These are phyloP conservation scores for Drosophila leontia DNA, from an alignment of 1,140 invertebrate species.

Conservation along the genomic window DNA sequence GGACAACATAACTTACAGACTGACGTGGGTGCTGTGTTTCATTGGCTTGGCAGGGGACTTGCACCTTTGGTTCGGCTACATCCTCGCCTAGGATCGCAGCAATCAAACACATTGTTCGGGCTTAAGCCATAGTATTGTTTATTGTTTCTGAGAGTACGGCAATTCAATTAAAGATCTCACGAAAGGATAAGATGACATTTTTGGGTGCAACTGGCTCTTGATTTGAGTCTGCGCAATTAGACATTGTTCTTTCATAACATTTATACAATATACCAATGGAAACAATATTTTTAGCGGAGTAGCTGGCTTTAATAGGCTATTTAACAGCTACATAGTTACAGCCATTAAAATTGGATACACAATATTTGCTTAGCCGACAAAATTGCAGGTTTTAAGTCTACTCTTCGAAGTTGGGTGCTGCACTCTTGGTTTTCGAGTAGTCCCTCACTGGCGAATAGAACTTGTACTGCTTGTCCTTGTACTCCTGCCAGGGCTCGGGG, in stretches of 20 bases:
- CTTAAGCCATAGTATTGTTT: background rate
- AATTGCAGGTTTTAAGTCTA: constrained; percentile 33
- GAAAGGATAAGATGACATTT: background rate
- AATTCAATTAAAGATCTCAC: constrained; percentile 17
- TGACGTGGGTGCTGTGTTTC: constrained; percentile 84
- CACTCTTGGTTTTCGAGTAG: constrained; percentile 87
- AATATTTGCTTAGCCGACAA: background rate
- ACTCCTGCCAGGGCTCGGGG: constrained; percentile 92
- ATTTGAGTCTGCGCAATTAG: background rate
- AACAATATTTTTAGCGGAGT: background rate
- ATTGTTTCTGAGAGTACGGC: constrained; percentile 7
- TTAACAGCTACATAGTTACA: background rate
- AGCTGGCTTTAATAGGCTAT: constrained; percentile 12
- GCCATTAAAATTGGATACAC: background rate
- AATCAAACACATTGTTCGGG: constrained; percentile 3
- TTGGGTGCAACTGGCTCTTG: background rate
- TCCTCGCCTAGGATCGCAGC: constrained; percentile 23
- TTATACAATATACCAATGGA: background rate
- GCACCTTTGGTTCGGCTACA: constrained; percentile 49
- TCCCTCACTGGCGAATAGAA: constrained; percentile 89
- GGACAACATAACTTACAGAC: constrained; percentile 86
- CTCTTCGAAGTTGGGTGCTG: constrained; percentile 88
- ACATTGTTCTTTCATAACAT: no score
- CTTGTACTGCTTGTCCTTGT: constrained; percentile 92
- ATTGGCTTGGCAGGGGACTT: constrained; percentile 79